phyloP scores from a whole-genome alignment of 2,113 vertebrate species.

The Pelecanoides urinatrix region DNA sequence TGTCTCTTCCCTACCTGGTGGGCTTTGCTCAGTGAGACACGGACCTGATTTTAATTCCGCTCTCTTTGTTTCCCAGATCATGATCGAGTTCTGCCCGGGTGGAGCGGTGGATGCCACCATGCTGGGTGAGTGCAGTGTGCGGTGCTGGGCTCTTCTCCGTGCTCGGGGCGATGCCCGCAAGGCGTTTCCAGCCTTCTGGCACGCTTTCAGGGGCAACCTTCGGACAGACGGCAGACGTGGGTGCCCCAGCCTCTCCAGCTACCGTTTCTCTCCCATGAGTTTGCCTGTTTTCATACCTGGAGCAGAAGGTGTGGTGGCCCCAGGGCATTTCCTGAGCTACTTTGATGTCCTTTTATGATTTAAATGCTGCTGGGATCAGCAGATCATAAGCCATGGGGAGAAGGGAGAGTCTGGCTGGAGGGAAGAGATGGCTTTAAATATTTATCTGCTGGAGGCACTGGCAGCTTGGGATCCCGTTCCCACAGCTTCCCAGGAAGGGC shows the following conservation, averaged over 20 bases:
- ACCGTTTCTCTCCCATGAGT: not conserved
- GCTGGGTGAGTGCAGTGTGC: conserved; percentile 30
- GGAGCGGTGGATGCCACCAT: conserved; percentile 54
- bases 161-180: rapidly evolving
- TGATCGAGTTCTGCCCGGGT: conserved; percentile 95
- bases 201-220: not conserved
- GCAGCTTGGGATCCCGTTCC: not conserved
- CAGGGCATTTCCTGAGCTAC: not conserved
- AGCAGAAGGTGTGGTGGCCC: not conserved
- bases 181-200: not conserved
- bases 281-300: not conserved
- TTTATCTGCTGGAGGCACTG: not conserved
- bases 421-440: not conserved
- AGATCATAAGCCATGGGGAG: not conserved
- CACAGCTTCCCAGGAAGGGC: not conserved
- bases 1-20: rapidly evolving
- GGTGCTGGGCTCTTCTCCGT: rapidly evolving
- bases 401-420: not conserved
- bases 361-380: not conserved
- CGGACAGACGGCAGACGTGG: rapidly evolving
- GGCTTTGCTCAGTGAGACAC: not conserved
- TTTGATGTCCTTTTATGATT: conserved; percentile 6
- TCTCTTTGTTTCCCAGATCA: conserved; percentile 81
- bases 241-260: not conserved
- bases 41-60: not conserved